Conservation (phyloP, 1,140 invertebrate genomes). For the Cardiocondyla obscurior region DNA sequence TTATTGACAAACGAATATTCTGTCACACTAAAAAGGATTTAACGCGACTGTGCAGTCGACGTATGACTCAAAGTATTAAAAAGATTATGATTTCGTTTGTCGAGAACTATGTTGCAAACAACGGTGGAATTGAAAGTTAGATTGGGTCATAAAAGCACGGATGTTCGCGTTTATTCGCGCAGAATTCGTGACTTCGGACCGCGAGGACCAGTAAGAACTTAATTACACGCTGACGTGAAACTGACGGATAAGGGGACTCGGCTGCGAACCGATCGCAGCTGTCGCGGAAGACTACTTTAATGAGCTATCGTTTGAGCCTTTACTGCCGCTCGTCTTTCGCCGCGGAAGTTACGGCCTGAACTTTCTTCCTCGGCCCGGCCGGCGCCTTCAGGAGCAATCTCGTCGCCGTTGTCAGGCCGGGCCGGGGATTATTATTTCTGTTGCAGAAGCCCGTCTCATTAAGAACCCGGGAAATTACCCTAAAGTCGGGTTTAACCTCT, state of each 20-base stretch:
- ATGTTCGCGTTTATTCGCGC: not conserved
- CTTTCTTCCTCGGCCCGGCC: not conserved
- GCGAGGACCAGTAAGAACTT: slow-evolving; percentile 14
- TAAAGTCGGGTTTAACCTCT: slow-evolving; percentile 42
- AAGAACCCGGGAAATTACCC: slow-evolving; percentile 32
- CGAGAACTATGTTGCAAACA: not conserved
- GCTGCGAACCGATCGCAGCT: slow-evolving; percentile 40
- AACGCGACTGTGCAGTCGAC: not conserved
- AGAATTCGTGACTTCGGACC: not conserved
- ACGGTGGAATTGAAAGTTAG: slow-evolving; percentile 12
- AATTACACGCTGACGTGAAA: slow-evolving; percentile 32
- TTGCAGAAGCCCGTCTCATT: slow-evolving; percentile 27
- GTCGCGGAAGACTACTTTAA: slow-evolving; percentile 49
- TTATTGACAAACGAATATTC: not conserved
- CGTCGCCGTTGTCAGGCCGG: slow-evolving; percentile 13
- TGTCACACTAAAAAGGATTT: not conserved
- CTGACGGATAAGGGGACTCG: slow-evolving; percentile 8
- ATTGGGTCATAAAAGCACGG: not conserved
- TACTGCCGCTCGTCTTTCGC: slow-evolving; percentile 18
- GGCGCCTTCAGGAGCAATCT: slow-evolving; percentile 28
- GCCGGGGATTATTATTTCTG: slow-evolving; percentile 32
- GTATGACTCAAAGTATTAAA: not conserved
- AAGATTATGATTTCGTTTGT: not conserved
- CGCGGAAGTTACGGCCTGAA: slow-evolving; percentile 28
- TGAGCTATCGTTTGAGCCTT: slow-evolving; percentile 49